These are phyloP conservation scores for Myotis davidii DNA, from an alignment of 2,113 vertebrate genomes.

Conservation along the genomic window DNA sequence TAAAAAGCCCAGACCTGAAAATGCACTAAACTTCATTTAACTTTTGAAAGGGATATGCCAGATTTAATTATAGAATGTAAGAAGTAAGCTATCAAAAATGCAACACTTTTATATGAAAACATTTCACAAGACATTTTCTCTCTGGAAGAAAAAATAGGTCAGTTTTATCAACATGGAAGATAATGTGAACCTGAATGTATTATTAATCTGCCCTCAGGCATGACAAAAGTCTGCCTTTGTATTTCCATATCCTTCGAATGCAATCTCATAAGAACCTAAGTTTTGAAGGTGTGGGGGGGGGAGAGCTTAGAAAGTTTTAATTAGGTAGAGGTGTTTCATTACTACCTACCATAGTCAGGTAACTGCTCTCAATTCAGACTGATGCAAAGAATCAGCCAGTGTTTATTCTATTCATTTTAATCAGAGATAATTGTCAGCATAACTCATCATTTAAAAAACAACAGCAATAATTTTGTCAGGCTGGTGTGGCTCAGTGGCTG, in stretches of 20 bases:
- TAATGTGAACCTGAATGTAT: conserved; percentile 65
- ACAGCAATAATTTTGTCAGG: too few relatives aligned
- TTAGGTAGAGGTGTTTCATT: conserved; percentile 50
- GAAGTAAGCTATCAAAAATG: conserved; percentile 67
- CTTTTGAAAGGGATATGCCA: conserved; percentile 70
- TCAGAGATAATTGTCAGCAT: conserved; percentile 6
- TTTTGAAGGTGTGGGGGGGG: background rate
- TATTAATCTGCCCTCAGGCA: conserved; percentile 79
- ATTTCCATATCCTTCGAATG: conserved; percentile 74
- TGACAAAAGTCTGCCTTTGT: conserved; percentile 14
- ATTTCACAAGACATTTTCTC: conserved; percentile 76
- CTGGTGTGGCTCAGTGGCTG: too few relatives aligned
- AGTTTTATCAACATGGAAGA: conserved; percentile 74
- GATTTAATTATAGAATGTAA: conserved; percentile 72
- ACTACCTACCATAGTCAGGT: background rate
- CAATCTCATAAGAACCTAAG: conserved; percentile 44
- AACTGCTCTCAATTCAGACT: background rate
- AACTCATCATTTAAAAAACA: background rate
- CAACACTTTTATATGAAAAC: conserved; percentile 64
- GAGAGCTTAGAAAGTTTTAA: conserved; percentile 64
- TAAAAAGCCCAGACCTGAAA: conserved; percentile 73
- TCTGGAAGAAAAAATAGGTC: conserved; percentile 77
- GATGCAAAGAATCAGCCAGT: background rate
- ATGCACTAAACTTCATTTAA: conserved; percentile 77
- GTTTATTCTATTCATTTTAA: conserved; percentile 58